phyloP scores from a whole-genome alignment of 2,797 vertebrate species.

The Sandelia bainsii region DNA sequence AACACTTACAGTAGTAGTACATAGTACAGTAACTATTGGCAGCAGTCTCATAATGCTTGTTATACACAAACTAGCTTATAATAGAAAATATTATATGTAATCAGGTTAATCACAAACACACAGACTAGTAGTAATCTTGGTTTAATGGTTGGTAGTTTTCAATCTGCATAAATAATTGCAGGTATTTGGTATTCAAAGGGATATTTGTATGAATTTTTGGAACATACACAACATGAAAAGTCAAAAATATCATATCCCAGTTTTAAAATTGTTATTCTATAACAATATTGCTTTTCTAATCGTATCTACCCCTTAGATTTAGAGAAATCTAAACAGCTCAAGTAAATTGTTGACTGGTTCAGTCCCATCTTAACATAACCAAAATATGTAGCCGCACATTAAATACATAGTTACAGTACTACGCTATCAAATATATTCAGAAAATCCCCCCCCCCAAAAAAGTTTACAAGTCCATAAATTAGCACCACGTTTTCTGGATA shows the following conservation, averaged over 20 bases:
- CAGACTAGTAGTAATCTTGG: constrained; percentile 59
- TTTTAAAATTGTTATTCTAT: constrained; percentile 52
- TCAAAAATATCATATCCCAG: constrained; percentile 58
- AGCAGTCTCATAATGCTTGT: background rate
- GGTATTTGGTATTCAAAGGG: constrained; percentile 73
- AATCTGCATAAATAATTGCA: constrained; percentile 62
- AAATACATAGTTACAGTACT: constrained; percentile 82
- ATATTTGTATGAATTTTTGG: constrained; percentile 51
- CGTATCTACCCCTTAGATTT: constrained; percentile 45
- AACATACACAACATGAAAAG: constrained; percentile 53
- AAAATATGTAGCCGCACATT: constrained; percentile 71
- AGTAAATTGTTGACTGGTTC: constrained; percentile 69
- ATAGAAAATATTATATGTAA: background rate
- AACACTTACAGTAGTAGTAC: background rate
- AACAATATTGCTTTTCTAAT: constrained; percentile 53
- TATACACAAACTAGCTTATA: background rate
- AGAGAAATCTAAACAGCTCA: constrained; percentile 73
- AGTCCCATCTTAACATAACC: constrained; percentile 61
- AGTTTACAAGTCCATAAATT: constrained; percentile 82
- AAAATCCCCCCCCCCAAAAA: constrained; percentile 48
- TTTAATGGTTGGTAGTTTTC: constrained; percentile 74
- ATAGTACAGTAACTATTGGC: background rate
- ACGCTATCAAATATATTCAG: constrained; percentile 77
- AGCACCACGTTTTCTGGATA: constrained; percentile 82
- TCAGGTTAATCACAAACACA: constrained; percentile 39